Evolutionary conservation across 2,888 invertebrate species (phyloP), one percentile per base, ranked within the genome.

Genomic region (Plagiodera versicolora): DNA sequence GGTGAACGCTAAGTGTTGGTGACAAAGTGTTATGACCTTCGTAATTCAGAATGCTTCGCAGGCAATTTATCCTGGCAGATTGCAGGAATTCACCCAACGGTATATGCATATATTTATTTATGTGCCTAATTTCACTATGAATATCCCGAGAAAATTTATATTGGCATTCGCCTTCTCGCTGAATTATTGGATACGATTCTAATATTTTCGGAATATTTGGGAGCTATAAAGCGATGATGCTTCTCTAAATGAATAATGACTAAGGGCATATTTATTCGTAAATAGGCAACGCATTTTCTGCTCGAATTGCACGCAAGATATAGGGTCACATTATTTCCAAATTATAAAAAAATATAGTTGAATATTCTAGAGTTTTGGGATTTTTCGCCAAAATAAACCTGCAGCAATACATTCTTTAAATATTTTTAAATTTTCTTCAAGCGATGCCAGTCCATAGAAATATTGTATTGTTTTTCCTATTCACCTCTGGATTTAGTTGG

Each of bases 1-100:
- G 39, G 39, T 39, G 39, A n/a, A 39, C n/a, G 39, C 39, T 39
- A 39, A 39, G 39, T 39, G 39, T 39, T 39, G n/a, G 39, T 39
- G 39, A 39, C 11, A 39, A 39, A 39, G 39, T 39, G 39, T 39
- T 39, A 39, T 39, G 39, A 39, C 39, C 39, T 39, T 14, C 2
- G 39, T 39, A 39, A 39, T 39, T 39, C 11, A 14, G 39, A 39
- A 9, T 39, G 39, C 39, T 39, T 39, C 39, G n/a, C 39, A 39
- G 39, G 39, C 39, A 39, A 39, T 39, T 39, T 6, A 39, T 39
- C 39, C 39, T 14, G 1, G 39, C 39, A 39, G 39, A 39, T 39
- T 39, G 39, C 39, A 39, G 39, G 39, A 39, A n/a, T 14, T 9
- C 14, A 14, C 39, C n/a, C 14, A 39, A 39, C 39, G 39, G 39